These are phyloP conservation scores for Lampropteryx suffumata DNA, from an alignment of 2,888 invertebrate species.

Conservation along the genomic window DNA sequence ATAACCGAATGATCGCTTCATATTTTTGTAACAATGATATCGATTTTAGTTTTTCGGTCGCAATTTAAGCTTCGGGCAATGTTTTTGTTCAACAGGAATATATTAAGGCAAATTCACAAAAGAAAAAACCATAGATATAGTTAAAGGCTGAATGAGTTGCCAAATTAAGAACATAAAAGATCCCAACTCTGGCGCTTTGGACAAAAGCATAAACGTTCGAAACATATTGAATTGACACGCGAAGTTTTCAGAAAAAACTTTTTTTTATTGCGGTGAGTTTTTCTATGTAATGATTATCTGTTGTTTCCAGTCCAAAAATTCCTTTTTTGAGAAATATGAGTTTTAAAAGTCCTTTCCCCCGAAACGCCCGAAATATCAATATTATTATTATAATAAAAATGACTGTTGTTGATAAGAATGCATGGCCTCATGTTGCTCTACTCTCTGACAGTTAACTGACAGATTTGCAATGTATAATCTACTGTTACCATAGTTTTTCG, in stretches of 20 bases:
- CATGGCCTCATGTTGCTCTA: too few species aligned
- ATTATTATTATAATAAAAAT: too few species aligned
- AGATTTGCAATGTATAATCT: too few species aligned
- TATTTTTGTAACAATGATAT: slow-evolving; percentile 15
- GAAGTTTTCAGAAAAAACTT: slow-evolving; percentile 8
- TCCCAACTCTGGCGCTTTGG: neutral
- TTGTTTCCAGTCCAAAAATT: neutral
- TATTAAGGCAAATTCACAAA: neutral
- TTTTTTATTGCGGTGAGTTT: slow-evolving; percentile 3
- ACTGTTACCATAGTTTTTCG: too few species aligned
- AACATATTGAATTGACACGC: slow-evolving; percentile 22
- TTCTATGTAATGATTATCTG: slow-evolving; percentile 6
- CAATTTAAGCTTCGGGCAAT: slow-evolving; percentile 4
- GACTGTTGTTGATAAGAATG: too few species aligned
- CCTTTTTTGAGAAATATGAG: too few species aligned
- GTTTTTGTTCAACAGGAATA: neutral
- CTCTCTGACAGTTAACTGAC: too few species aligned
- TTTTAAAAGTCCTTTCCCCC: too few species aligned
- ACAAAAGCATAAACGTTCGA: slow-evolving; percentile 19
- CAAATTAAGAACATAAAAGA: neutral
- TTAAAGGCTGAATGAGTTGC: neutral
- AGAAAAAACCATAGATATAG: neutral
- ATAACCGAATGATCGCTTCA: neutral
- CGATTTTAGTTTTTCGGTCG: slow-evolving; percentile 18
- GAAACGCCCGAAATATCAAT: too few species aligned